These are phyloP conservation scores for Pempheris klunzingeri DNA, from an alignment of 2,797 vertebrate genomes.

Conservation along the genomic window DNA sequence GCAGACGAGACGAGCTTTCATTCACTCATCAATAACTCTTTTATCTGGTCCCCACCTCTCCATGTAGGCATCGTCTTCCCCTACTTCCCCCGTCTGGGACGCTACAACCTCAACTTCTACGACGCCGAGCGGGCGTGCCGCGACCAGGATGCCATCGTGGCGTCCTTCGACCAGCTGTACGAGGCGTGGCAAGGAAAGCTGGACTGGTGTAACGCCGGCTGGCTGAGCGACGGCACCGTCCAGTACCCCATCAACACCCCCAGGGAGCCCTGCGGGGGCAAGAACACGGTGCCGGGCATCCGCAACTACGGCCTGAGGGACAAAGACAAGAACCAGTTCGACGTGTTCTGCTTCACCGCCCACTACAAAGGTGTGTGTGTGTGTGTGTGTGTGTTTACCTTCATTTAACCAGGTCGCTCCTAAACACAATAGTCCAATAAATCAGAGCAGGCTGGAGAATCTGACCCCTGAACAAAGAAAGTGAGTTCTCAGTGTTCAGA, in stretches of 20 bases:
- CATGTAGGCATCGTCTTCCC: constrained; percentile 92
- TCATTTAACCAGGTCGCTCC: background rate
- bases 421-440: background rate
- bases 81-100: constrained; percentile 91
- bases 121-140: constrained; percentile 90
- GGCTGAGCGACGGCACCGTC: constrained; percentile 94
- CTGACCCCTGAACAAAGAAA: no score
- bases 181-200: constrained; percentile 92
- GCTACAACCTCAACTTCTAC: constrained; percentile 95
- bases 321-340: constrained; percentile 93
- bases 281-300: constrained; percentile 90
- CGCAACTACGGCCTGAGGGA: constrained; percentile 95
- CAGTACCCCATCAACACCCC: constrained; percentile 95
- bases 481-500: no score
- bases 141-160: constrained; percentile 92
- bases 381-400: background rate
- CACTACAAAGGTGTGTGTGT: constrained; percentile 89
- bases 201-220: constrained; percentile 98
- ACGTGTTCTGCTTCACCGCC: constrained; percentile 98
- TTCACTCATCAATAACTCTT: constrained; percentile 16
- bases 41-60: background rate
- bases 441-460: background rate
- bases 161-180: constrained; percentile 94
- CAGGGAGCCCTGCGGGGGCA: constrained; percentile 94
- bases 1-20: background rate